phyloP scores from a whole-genome alignment of 2,797 vertebrate species.

The Myotis daubentonii region DNA sequence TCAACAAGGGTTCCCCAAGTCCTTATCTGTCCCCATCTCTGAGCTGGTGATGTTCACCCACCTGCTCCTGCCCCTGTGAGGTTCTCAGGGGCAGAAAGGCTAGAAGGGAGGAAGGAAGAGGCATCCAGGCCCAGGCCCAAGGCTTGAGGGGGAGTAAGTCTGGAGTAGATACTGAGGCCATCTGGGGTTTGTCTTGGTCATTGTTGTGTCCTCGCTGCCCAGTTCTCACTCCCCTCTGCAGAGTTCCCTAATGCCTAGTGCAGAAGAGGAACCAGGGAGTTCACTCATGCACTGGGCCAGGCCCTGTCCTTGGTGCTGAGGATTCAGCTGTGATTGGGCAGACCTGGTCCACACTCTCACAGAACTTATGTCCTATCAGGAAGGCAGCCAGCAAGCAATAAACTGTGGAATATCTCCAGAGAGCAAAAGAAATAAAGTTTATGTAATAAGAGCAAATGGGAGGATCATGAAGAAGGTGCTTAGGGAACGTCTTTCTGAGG shows the following conservation, averaged over 20 bases:
- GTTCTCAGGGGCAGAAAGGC: neutral
- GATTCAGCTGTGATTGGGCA: neutral
- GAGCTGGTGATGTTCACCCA: neutral
- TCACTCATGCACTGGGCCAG: neutral
- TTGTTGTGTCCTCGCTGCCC: neutral
- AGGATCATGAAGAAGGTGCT: neutral
- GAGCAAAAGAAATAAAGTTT: neutral
- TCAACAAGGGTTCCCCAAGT: neutral
- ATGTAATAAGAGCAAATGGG: neutral
- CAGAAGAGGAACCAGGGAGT: neutral
- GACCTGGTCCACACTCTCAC: neutral
- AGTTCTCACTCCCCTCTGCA: neutral
- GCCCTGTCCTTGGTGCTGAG: slow-evolving; percentile 30
- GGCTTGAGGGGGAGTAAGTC: neutral
- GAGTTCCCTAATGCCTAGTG: neutral
- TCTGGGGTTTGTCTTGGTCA: neutral
- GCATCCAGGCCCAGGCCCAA: neutral
- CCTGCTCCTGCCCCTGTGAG: neutral
- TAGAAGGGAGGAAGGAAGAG: neutral
- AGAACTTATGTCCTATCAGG: neutral
- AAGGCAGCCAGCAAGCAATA: neutral
- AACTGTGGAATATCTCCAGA: neutral
- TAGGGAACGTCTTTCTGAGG: neutral
- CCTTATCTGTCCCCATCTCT: neutral
- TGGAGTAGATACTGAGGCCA: neutral